Percentiles rank a stretch among this genome's conserved stretches.
Evolutionary conservation across 2,113 vertebrate species (phyloP).

Genomic region (Nettapus auritus): DNA sequence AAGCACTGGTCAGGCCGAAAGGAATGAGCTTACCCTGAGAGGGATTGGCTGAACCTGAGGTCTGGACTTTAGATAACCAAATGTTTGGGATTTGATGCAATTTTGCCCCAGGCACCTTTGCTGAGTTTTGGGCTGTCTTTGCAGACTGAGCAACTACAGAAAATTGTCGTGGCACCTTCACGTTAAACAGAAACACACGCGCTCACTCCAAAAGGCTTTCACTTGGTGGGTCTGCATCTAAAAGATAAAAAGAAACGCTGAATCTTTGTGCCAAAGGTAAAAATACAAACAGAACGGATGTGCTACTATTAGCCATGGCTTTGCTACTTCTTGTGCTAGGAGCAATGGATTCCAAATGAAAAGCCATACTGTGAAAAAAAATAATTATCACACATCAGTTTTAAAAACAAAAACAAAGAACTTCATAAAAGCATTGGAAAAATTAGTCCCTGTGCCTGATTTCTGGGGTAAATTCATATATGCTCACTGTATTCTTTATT

Average conservation of each 20-base stretch:
- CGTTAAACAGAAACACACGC: background rate
- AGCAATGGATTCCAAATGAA: background rate
- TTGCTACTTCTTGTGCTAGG: background rate
- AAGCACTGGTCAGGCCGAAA: constrained; percentile 8
- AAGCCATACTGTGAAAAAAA: background rate
- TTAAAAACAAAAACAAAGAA: background rate
- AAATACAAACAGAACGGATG: background rate
- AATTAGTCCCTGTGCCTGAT: background rate
- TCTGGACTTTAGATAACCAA: background rate
- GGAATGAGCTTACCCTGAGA: background rate
- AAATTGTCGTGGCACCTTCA: background rate
- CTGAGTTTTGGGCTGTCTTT: background rate
- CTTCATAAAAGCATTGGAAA: background rate
- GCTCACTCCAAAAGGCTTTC: background rate
- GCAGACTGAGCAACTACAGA: background rate
- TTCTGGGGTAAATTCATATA: background rate
- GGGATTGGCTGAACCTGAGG: background rate
- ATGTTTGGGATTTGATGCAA: background rate
- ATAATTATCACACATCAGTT: background rate
- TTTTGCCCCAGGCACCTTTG: background rate
- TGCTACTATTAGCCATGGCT: background rate
- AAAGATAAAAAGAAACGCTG: background rate
- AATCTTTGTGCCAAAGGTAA: background rate
- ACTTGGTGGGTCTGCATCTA: background rate
- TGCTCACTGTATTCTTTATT: background rate